phyloP scores from a whole-genome alignment of 2,797 vertebrate species.

The Fratercula arctica region DNA sequence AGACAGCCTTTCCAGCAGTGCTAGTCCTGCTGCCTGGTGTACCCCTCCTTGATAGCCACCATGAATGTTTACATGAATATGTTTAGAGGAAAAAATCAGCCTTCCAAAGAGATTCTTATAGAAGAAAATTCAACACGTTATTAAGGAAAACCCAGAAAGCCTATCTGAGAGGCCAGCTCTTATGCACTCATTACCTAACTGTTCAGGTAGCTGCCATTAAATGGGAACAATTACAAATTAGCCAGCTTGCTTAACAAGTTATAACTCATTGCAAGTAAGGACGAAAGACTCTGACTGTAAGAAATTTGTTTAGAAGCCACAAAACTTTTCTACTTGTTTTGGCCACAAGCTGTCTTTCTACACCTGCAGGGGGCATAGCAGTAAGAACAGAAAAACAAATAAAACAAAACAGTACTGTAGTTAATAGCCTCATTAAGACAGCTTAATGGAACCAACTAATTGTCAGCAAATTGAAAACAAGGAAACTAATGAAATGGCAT shows the following conservation, averaged over 20 bases:
- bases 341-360: neutral
- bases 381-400: neutral
- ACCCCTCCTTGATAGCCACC: neutral
- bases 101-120: neutral
- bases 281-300: neutral
- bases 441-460: neutral
- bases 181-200: neutral
- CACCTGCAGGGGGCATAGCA: neutral
- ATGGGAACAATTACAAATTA: neutral
- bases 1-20: neutral
- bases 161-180: neutral
- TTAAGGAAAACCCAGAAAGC: neutral
- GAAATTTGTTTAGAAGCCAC: neutral
- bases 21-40: neutral
- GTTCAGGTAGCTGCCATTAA: neutral
- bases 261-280: neutral
- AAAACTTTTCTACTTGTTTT: neutral
- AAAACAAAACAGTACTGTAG: neutral
- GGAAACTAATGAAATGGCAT: neutral
- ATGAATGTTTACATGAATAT: neutral
- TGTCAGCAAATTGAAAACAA: neutral
- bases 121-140: neutral
- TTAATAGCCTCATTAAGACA: neutral
- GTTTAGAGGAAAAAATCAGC: neutral
- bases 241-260: neutral